Evolutionary conservation across 2,113 vertebrate genomes (phyloP).

Genomic region (Lasiurus borealis): DNA sequence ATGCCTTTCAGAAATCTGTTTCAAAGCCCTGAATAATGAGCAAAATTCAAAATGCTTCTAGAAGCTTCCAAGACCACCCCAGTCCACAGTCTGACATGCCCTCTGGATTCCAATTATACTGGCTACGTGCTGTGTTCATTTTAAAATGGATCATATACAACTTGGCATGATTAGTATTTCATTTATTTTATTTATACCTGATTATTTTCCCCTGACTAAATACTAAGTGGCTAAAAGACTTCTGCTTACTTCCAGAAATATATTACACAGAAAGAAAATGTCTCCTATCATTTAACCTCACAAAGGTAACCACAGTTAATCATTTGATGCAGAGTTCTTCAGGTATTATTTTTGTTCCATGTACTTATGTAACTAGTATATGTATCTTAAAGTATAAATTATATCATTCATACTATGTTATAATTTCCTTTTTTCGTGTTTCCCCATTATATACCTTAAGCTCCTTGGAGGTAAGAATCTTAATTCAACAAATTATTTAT

Average conservation of each 20-base stretch:
- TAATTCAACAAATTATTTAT: constrained; percentile 41
- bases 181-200: not conserved
- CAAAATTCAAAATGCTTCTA: constrained; percentile 15
- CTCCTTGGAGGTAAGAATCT: constrained; percentile 21
- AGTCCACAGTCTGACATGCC: not conserved
- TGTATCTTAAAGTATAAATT: not conserved
- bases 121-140: not conserved
- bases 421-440: not conserved
- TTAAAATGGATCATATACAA: constrained; percentile 36
- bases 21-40: constrained; percentile 54
- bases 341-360: not conserved
- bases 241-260: constrained; percentile 30
- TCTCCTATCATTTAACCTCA: not conserved
- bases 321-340: not conserved
- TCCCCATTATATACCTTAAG: not conserved
- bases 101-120: not conserved
- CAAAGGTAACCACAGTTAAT: not conserved
- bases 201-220: constrained; percentile 9
- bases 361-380: not conserved
- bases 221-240: constrained; percentile 1
- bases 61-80: not conserved
- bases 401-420: not conserved
- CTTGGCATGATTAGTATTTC: not conserved
- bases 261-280: not conserved
- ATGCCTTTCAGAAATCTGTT: constrained; percentile 54